Base-by-base conservation (phyloP, 2,113 vertebrate genomes). In the Anoura caudifer region DNA sequence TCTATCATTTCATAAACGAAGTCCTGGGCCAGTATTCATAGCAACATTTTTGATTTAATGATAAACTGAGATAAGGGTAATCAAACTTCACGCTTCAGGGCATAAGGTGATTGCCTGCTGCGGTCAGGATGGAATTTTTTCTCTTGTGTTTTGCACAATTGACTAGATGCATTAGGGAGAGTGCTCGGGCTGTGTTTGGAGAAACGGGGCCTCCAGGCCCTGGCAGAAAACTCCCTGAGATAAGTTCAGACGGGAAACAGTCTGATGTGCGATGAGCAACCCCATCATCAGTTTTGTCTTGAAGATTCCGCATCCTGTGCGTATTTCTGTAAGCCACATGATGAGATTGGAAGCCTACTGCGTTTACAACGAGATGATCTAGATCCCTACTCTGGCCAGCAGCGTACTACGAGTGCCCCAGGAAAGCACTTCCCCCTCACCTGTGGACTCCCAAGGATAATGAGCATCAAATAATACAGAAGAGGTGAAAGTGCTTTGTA, bases 81-180 rank as follows among this genome's bases (percentile, higher is more conserved):
- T 98, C 98, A 98, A 91, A 98, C 98, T 97, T 97, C 96, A 94
- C 97, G 97, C 97, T 98, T 97, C 97, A 90, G 95, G 95, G 98
- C 96, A 97, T 97, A 98, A 98, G 98, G 97, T 97, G 98, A 98
- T 98, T 98, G 96, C 96, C 95, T 98, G 97, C 97, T 94, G 95
- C 4, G 69, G 86, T 96, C 97, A 41, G 82, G 95, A 94, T 97
- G 97, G 96, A 90, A 52, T 33, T 14, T 94, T 93, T 97, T 43
- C 96, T 76, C 75, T 93, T 92, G 75, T 90, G 88, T 88, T 97
- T 92, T 70, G 10, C 91, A 91, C 96, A 82, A 50, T 97, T 98
- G 98, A 95, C 95, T 96, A 33, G 92, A 77, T 96, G 91, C 97
- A 96, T 98, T 98, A 97, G 94, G 76, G 76, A 75, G 79, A 43